Evolutionary conservation across 2,113 vertebrate species (phyloP).

Genomic region (Sigmodon hispidus): DNA sequence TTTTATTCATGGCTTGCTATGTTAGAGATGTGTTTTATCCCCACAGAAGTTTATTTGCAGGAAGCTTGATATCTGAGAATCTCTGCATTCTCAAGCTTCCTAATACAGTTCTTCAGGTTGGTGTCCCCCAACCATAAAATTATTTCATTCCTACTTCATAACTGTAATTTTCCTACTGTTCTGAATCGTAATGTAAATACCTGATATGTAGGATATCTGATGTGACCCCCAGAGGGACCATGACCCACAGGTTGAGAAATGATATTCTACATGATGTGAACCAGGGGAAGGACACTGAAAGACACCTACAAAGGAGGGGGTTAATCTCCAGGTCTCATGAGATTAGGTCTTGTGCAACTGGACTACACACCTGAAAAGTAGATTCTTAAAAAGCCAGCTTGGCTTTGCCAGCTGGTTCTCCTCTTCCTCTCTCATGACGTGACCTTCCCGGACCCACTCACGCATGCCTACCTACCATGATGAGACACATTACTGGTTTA

Average conservation of each 20-base stretch:
- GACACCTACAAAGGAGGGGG: not conserved
- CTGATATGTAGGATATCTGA: not conserved
- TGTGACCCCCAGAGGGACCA: not conserved
- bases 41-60: not conserved
- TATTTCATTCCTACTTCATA: not conserved
- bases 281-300: not conserved
- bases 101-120: not conserved
- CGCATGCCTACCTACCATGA: too few relatives aligned
- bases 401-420: not conserved
- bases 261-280: not conserved
- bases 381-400: not conserved
- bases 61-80: not conserved
- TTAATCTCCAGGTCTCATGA: not conserved
- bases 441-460: not conserved
- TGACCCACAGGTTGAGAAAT: not conserved
- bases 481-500: not conserved
- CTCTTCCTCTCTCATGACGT: too few relatives aligned
- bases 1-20: not conserved
- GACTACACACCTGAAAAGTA: not conserved
- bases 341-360: too few relatives aligned
- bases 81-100: not conserved
- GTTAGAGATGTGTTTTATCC: not conserved
- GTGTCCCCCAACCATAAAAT: too few relatives aligned
- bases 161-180: not conserved
- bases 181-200: not conserved